These are phyloP conservation scores for Heliconius cydno DNA, from an alignment of 2,888 invertebrate genomes.

Conservation along the genomic window DNA sequence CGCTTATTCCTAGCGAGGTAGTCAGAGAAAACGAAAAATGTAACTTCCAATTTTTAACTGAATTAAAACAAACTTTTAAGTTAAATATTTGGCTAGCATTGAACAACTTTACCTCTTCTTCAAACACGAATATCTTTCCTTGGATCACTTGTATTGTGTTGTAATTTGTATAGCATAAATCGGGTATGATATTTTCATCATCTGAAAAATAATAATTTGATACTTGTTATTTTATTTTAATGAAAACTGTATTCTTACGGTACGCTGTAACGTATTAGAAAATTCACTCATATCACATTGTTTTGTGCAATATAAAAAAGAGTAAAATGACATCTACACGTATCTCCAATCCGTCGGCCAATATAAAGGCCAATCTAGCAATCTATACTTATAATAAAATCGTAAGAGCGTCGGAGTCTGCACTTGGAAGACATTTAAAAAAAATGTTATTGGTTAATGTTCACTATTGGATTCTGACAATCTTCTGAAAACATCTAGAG, in stretches of 20 bases:
- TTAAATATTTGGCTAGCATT: background rate
- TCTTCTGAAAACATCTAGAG: too few relatives aligned
- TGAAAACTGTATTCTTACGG: background rate
- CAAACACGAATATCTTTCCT: slow-evolving; percentile 73
- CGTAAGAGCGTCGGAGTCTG: too few relatives aligned
- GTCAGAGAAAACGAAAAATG: background rate
- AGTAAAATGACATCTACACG: too few relatives aligned
- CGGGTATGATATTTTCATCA: slow-evolving; percentile 73
- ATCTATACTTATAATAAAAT: too few relatives aligned
- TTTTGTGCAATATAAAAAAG: too few relatives aligned
- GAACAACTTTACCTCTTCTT: slow-evolving; percentile 67
- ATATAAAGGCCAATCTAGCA: too few relatives aligned
- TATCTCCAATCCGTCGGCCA: too few relatives aligned
- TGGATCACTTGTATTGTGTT: slow-evolving; percentile 87
- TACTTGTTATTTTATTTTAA: background rate
- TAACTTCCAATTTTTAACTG: background rate
- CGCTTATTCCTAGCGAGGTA: background rate
- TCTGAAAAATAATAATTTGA: background rate
- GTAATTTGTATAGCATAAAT: slow-evolving; percentile 87
- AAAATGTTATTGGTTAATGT: too few relatives aligned
- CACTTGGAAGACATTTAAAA: too few relatives aligned
- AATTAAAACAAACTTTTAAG: background rate
- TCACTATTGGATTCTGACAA: too few relatives aligned
- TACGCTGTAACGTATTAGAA: too few relatives aligned
- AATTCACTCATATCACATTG: too few relatives aligned